Percentiles rank a stretch among this genome's conserved stretches.
Conservation (phyloP, 1,140 invertebrate genomes). For the Aricia agestis region DNA sequence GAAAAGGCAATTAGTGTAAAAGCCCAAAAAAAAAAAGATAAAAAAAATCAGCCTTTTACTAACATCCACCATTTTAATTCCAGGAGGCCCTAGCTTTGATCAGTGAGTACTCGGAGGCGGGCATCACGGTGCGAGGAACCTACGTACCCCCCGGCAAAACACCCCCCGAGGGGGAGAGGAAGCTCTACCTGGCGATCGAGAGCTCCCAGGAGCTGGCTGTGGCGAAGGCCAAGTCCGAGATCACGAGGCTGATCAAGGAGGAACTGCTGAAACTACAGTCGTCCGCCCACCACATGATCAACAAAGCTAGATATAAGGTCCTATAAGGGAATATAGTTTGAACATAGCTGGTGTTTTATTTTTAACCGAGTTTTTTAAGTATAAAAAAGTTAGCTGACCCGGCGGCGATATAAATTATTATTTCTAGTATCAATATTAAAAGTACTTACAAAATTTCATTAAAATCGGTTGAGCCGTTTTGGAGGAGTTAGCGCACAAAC, state of each 20-base stretch:
- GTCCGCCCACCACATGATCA: slow-evolving; percentile 89
- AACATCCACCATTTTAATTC: slow-evolving; percentile 12
- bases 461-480: no score
- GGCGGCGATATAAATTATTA: no score
- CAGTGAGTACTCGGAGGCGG: slow-evolving; percentile 98
- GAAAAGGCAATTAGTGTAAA: no score
- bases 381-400: no score
- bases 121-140: slow-evolving; percentile 98
- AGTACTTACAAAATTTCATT: no score
- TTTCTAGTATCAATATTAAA: no score
- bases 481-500: no score
- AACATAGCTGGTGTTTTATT: slow-evolving; percentile 40
- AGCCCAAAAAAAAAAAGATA: no score
- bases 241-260: slow-evolving; percentile 98
- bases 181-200: slow-evolving; percentile 99
- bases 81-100: slow-evolving; percentile 98
- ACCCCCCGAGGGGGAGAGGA: slow-evolving; percentile 95
- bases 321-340: slow-evolving; percentile 77
- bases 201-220: slow-evolving; percentile 98
- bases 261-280: slow-evolving; percentile 95
- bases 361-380: slow-evolving; percentile 11
- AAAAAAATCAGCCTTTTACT: no score
- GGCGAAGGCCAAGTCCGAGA: slow-evolving; percentile 98
- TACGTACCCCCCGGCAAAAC: slow-evolving; percentile 94
- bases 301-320: slow-evolving; percentile 97